phyloP scores from a whole-genome alignment of 2,797 vertebrate genomes.

The Urosaurus nigricauda region DNA sequence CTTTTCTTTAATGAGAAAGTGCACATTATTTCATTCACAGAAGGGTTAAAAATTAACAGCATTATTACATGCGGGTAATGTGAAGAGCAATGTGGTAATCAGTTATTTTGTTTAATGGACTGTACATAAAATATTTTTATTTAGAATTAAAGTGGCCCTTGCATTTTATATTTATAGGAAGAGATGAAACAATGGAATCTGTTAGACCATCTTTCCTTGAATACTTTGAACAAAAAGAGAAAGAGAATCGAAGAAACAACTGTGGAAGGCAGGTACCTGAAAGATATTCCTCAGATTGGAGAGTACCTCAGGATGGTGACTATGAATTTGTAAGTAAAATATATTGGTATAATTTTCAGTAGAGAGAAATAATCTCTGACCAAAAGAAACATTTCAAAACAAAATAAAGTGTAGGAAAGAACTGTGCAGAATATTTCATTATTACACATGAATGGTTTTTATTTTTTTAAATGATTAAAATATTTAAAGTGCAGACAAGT shows the following conservation, averaged over 20 bases:
- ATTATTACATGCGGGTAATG: not conserved
- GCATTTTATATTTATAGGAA: slow-evolving; percentile 80
- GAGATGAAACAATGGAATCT: slow-evolving; percentile 88
- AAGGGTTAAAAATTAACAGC: slow-evolving; percentile 29
- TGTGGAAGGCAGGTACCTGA: slow-evolving; percentile 81
- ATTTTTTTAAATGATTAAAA: not conserved
- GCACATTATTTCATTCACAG: slow-evolving; percentile 29
- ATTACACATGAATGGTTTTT: not conserved
- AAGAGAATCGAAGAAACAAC: slow-evolving; percentile 86
- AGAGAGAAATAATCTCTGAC: not conserved
- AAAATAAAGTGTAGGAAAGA: not conserved
- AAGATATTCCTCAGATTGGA: slow-evolving; percentile 87
- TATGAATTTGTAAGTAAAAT: slow-evolving; percentile 90
- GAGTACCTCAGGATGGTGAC: slow-evolving; percentile 87
- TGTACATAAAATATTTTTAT: not conserved
- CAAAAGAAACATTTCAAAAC: not conserved
- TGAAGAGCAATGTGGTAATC: not conserved
- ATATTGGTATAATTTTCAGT: slow-evolving; percentile 48
- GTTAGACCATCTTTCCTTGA: slow-evolving; percentile 94
- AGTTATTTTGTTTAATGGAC: not conserved
- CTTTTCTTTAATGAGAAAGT: not conserved
- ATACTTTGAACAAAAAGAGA: slow-evolving; percentile 97
- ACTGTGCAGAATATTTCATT: not conserved
- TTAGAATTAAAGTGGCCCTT: not conserved
- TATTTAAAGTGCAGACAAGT: not conserved